A percentile compares a stretch with the other conserved stretches of the same genome.
Conservation (phyloP, 1,140 invertebrate genomes). For the Drosophila paulistorum region DNA sequence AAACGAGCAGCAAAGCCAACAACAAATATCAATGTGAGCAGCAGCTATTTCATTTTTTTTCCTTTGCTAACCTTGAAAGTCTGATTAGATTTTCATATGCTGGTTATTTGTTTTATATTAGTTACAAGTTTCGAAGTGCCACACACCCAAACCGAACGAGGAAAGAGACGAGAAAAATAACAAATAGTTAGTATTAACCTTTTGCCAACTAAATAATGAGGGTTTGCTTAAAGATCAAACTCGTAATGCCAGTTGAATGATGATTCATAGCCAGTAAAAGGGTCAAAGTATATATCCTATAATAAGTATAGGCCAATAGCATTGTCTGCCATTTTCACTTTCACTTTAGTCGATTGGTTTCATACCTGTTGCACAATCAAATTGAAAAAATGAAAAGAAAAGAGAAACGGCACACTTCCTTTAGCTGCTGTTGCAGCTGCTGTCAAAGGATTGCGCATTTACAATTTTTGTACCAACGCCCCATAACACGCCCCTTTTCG, state of each 20-base stretch:
- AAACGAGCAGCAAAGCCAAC: conserved; percentile 30
- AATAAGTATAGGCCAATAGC: neutral
- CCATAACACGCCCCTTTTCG: conserved; percentile 12
- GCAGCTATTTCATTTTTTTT: conserved; percentile 19
- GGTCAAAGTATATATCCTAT: conserved; percentile 22
- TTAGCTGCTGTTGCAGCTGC: neutral
- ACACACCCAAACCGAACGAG: neutral
- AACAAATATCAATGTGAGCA: conserved; percentile 57
- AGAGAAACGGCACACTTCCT: neutral
- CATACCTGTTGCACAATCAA: conserved; percentile 37
- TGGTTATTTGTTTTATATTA: conserved; percentile 57
- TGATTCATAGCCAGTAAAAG: conserved; percentile 34
- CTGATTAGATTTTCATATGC: conserved; percentile 72
- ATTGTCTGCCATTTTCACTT: neutral
- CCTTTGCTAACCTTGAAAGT: conserved; percentile 71
- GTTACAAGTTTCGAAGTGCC: conserved; percentile 22
- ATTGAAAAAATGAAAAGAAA: conserved; percentile 21
- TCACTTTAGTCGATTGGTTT: neutral
- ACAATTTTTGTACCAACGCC: neutral
- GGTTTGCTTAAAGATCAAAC: neutral
- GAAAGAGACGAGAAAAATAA: neutral
- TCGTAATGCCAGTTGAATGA: neutral
- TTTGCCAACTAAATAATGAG: too few species aligned
- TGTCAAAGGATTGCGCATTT: conserved; percentile 14
- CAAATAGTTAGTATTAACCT: too few species aligned